Evolutionary conservation across 2,888 invertebrate genomes (phyloP).

Genomic region (Lithophane ornitopus): DNA sequence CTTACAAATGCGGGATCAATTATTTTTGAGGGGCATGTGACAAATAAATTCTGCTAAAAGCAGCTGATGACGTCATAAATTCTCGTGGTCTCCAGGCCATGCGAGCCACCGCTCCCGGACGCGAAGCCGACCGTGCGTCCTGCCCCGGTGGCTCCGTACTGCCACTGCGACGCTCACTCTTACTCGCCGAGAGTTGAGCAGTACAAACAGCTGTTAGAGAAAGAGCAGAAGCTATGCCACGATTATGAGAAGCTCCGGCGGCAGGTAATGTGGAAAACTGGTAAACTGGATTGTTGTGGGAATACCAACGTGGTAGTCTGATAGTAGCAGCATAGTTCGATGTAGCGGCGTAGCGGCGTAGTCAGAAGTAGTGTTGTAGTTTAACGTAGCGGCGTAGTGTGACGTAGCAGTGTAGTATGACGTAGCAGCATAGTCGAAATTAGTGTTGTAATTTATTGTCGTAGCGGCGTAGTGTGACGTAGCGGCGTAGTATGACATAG

Average conservation of each 20-base stretch:
- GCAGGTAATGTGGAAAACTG: slow-evolving; percentile 76
- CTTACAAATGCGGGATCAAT: neutral
- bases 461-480: neutral
- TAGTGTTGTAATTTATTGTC: neutral
- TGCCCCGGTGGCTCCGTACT: slow-evolving; percentile 91
- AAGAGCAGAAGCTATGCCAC: slow-evolving; percentile 90
- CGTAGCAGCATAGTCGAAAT: neutral
- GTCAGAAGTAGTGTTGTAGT: no score
- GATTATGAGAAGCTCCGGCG: slow-evolving; percentile 88
- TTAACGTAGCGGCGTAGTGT: neutral
- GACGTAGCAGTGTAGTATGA: neutral
- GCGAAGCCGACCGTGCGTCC: slow-evolving; percentile 85
- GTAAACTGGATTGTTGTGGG: neutral
- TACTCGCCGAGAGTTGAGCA: slow-evolving; percentile 91
- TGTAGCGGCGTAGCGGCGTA: neutral
- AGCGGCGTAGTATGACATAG: neutral
- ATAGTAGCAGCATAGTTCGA: neutral
- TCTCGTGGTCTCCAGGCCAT: slow-evolving; percentile 83
- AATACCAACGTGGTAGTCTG: neutral
- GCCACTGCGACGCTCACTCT: slow-evolving; percentile 92
- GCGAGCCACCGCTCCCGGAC: slow-evolving; percentile 90
- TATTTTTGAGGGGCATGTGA: neutral
- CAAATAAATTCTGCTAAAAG: neutral
- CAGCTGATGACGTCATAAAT: neutral
- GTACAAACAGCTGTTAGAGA: slow-evolving; percentile 91